These are phyloP conservation scores for Chiridota heheva DNA, from an alignment of 35 echinoderm and acorn worm genomes.

Conservation along the genomic window DNA sequence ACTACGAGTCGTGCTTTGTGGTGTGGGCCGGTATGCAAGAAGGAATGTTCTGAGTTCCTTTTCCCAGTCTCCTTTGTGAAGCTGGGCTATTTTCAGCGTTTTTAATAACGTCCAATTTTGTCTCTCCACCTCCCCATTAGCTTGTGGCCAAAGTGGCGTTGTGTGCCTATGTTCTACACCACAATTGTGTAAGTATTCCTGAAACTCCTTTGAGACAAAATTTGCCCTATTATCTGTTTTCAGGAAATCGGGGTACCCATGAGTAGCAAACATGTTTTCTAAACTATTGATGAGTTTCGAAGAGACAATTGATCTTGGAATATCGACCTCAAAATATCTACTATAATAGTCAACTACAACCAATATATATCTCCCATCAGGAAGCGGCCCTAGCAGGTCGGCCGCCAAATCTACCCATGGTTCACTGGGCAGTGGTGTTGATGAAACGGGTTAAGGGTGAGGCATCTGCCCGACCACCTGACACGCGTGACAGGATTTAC, in stretches of 20 bases:
- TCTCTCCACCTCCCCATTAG: conserved; percentile 40
- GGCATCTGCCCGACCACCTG: conserved; percentile 47
- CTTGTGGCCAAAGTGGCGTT: conserved; percentile 48
- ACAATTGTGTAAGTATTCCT: background rate
- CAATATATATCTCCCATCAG: conserved; percentile 25
- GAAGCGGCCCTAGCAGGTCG: conserved; percentile 49
- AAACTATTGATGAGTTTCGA: conserved; percentile 39
- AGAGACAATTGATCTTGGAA: conserved; percentile 27
- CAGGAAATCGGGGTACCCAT: conserved; percentile 26
- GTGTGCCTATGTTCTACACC: conserved; percentile 19
- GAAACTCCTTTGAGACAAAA: background rate
- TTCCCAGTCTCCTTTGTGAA: conserved; percentile 10
- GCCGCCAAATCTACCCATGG: conserved; percentile 61
- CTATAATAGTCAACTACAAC: conserved; percentile 64
- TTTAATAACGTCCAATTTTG: conserved; percentile 33
- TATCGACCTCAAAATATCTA: conserved; percentile 60
- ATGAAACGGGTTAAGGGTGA: conserved; percentile 36
- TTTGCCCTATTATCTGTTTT: conserved; percentile 37
- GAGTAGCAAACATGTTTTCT: conserved; percentile 47
- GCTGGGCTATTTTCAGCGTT: conserved; percentile 26
- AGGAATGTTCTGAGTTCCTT: background rate
- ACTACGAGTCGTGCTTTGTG: background rate
- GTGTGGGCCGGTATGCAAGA: background rate
- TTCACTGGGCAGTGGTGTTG: conserved; percentile 45
- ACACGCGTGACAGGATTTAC: conserved; percentile 48